Evolutionary conservation across 2,113 vertebrate species (phyloP).

Genomic region (Cygnus atratus): DNA sequence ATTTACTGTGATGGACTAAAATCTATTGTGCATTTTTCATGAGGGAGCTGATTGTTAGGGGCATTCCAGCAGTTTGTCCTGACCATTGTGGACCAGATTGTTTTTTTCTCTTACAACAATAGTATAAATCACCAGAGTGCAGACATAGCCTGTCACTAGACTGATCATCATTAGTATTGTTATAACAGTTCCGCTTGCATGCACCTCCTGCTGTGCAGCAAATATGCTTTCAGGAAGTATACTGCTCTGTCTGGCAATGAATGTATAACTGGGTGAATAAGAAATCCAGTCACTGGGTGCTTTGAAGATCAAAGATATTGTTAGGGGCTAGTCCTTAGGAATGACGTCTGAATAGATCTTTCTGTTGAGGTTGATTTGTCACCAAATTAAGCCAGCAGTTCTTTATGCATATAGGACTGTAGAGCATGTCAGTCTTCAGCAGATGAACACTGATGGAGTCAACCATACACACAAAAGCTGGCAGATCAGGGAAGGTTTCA

Average conservation of each 20-base stretch:
- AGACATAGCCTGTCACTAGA: slow-evolving; percentile 24
- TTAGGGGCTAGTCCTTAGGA: slow-evolving; percentile 43
- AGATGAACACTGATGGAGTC: slow-evolving; percentile 28
- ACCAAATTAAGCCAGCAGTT: slow-evolving; percentile 51
- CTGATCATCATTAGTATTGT: slow-evolving; percentile 57
- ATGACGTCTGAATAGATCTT: slow-evolving; percentile 50
- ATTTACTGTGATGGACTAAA: not conserved
- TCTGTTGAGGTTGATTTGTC: slow-evolving; percentile 40
- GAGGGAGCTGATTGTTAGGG: not conserved
- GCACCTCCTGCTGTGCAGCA: slow-evolving; percentile 52
- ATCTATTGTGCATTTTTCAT: not conserved
- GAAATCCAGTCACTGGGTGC: slow-evolving; percentile 54
- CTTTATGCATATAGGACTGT: not conserved
- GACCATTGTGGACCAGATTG: not conserved
- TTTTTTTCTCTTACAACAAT: not conserved
- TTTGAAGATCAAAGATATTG: slow-evolving; percentile 56
- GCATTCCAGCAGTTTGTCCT: slow-evolving; percentile 7
- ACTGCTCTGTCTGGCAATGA: slow-evolving; percentile 9
- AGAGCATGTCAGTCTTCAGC: slow-evolving; percentile 27
- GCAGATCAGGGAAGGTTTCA: not conserved
- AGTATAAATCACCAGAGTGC: slow-evolving; percentile 41
- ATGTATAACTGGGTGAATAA: slow-evolving; percentile 31
- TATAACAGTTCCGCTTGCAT: slow-evolving; percentile 41
- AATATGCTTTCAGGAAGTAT: slow-evolving; percentile 52
- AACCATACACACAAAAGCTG: not conserved